These are phyloP conservation scores for Dascyllus trimaculatus DNA, from an alignment of 2,113 vertebrate genomes.

Conservation along the genomic window DNA sequence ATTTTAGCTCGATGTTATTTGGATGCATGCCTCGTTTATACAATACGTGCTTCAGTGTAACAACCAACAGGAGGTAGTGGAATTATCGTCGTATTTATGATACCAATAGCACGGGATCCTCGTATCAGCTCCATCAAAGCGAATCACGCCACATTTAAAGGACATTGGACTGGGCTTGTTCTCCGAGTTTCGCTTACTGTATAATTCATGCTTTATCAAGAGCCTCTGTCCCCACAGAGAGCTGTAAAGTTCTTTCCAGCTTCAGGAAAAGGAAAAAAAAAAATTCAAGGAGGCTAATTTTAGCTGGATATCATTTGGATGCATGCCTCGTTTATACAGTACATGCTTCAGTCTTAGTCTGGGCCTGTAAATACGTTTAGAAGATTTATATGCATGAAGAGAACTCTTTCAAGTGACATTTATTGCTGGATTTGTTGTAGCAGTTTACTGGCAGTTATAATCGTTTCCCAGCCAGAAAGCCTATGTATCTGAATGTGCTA, in stretches of 20 bases:
- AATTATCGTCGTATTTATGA: too few relatives aligned
- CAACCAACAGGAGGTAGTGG: too few relatives aligned
- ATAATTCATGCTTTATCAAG: slow-evolving; percentile 55
- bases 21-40: slow-evolving; percentile 61
- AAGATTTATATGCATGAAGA: slow-evolving; percentile 31
- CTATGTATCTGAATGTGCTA: not conserved
- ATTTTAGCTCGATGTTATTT: slow-evolving; percentile 65
- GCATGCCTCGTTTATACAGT: slow-evolving; percentile 59
- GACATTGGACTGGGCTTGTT: slow-evolving; percentile 56
- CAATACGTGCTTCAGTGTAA: slow-evolving; percentile 42
- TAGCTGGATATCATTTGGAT: slow-evolving; percentile 64
- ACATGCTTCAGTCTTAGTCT: slow-evolving; percentile 49
- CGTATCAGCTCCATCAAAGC: slow-evolving; percentile 45
- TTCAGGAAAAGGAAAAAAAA: slow-evolving; percentile 44
- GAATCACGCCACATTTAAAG: slow-evolving; percentile 22
- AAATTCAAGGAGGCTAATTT: slow-evolving; percentile 61
- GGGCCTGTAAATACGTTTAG: slow-evolving; percentile 33
- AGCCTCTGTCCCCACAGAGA: slow-evolving; percentile 40
- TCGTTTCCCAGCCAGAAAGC: slow-evolving; percentile 14
- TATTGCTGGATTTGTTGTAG: slow-evolving; percentile 38
- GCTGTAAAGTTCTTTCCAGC: slow-evolving; percentile 49
- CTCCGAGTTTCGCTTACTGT: slow-evolving; percentile 40
- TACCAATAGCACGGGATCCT: not conserved
- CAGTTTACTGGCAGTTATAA: not conserved
- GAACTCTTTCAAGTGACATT: slow-evolving; percentile 38